Evolutionary conservation across 2,113 vertebrate species (phyloP), one percentile per base, ranked within the genome.

Genomic region (Hippotragus niger): DNA sequence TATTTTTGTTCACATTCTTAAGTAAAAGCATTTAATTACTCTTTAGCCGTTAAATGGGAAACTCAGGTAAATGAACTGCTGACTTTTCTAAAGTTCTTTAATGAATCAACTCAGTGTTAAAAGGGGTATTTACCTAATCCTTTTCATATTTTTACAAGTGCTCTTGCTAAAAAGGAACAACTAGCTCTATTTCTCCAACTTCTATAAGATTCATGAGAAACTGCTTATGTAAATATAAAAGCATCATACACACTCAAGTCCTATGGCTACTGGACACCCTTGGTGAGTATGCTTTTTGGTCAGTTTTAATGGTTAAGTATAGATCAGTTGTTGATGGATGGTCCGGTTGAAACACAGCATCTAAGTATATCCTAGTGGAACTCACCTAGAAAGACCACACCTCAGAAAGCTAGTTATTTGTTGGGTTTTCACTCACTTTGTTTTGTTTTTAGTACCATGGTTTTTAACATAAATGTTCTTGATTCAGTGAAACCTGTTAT

Each of bases 51-150:
- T 97, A 97, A 97, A 88, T 71, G 87, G 53, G 29, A 98, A 99
- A 98, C 98, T 99, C 98, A 99, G 98, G 99, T 98, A 98, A 98
- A 98, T 96, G 96, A 98, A 96, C 96, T 98, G 92, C 98, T 98
- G 98, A 98, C 97, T 98, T 99, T 97, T 98, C 96, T 98, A 98
- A 97, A 96, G 40, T 95, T 85, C 98, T 97, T 97, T 97, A 96
- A 95, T 93, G 95, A 76, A 90, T 91, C 71, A 60, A 87, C 87
- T 97, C 97, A 31, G 64, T 95, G 81, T 97, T 97, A 64, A 81
- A 97, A 71, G 90, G 58, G 94, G 55, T 98, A 67, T 98, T 98
- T 98, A 97, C 96, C 93, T 96, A 96, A 82, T 93, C 67, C 11
- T 92, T 95, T 98, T 95, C 94, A 12, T 97, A 88, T 98, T 97